These are phyloP conservation scores for Geococcyx californianus DNA, from an alignment of 2,113 vertebrate species.

Conservation along the genomic window DNA sequence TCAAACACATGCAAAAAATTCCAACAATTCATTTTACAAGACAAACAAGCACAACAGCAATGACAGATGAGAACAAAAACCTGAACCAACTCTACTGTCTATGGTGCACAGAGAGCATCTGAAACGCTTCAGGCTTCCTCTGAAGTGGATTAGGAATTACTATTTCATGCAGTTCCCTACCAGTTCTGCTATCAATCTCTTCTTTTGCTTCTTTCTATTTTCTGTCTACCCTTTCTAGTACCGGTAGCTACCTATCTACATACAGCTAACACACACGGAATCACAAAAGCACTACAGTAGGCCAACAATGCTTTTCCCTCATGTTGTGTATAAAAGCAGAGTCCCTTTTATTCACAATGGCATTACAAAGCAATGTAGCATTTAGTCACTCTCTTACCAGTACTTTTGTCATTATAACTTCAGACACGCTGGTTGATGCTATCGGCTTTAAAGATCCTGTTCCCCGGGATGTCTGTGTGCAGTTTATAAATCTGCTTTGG, in stretches of 20 bases:
- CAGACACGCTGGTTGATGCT: not conserved
- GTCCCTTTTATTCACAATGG: not conserved
- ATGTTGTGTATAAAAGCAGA: not conserved
- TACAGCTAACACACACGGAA: not conserved
- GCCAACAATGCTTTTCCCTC: not conserved
- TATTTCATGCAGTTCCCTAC: slow-evolving; percentile 4
- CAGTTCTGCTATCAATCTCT: not conserved
- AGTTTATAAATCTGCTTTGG: slow-evolving; percentile 53
- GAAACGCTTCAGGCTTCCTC: slow-evolving; percentile 28
- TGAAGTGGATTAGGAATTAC: not conserved
- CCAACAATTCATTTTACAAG: not conserved
- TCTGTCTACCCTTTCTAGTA: not conserved
- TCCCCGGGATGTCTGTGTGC: not conserved
- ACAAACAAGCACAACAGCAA: not conserved
- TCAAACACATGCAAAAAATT: accelerated
- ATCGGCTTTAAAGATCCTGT: not conserved
- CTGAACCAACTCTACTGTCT: not conserved
- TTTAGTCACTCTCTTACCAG: slow-evolving; percentile 18
- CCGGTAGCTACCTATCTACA: not conserved
- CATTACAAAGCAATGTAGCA: not conserved
- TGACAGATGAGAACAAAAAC: not conserved
- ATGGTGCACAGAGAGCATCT: not conserved
- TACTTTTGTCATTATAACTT: slow-evolving; percentile 5
- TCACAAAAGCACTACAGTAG: not conserved
- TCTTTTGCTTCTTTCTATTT: not conserved